Evolutionary conservation across 2,888 invertebrate genomes (phyloP).

Genomic region (Andrena chrysosceles): DNA sequence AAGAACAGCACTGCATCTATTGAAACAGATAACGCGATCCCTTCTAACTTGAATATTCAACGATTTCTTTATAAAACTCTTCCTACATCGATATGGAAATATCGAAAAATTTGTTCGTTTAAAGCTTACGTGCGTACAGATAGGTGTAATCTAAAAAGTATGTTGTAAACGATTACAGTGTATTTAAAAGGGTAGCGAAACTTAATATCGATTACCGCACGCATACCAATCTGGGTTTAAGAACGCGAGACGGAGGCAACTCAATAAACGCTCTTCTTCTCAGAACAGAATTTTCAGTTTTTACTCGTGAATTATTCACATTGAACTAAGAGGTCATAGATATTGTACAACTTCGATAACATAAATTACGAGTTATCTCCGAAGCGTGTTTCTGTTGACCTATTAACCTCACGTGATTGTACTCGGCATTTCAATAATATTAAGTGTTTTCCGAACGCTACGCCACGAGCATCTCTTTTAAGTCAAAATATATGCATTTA

Average conservation of each 20-base stretch:
- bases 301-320: constrained; percentile 25
- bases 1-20: neutral
- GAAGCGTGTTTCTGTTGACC: constrained; percentile 60
- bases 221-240: constrained; percentile 1
- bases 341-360: constrained; percentile 72
- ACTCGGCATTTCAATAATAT: constrained; percentile 35
- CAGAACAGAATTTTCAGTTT: constrained; percentile 50
- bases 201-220: neutral
- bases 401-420: constrained; percentile 79
- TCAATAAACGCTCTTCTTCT: constrained; percentile 26
- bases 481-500: neutral
- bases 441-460: constrained; percentile 25
- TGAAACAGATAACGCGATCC: neutral
- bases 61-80: constrained; percentile 1
- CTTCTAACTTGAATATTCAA: constrained; percentile 17
- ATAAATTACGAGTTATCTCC: constrained; percentile 73
- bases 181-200: neutral
- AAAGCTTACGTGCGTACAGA: neutral
- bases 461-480: too few relatives aligned
- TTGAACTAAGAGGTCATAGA: constrained; percentile 64
- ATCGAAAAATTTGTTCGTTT: neutral
- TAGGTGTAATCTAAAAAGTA: neutral
- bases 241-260: neutral
- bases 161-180: neutral
- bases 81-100: neutral